Percentiles rank a stretch among this genome's conserved stretches.
These are phyloP conservation scores for Octopus bimaculoides DNA, from an alignment of 1,140 invertebrate species.

Conservation along the genomic window DNA sequence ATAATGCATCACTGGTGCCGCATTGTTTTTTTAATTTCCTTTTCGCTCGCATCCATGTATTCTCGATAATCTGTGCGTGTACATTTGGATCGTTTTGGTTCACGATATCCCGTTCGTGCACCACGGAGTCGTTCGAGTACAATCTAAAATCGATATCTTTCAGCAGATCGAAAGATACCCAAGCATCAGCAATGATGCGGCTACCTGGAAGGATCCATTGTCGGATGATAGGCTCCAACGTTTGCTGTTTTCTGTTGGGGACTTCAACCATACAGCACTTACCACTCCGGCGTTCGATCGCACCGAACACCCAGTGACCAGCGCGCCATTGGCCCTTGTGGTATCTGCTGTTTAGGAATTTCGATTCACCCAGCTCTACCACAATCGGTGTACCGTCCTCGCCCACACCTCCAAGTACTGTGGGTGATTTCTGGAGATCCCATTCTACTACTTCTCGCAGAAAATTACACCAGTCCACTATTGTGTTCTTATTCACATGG, in stretches of 20 bases:
- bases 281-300: constrained; percentile 17
- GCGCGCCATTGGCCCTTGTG: constrained; percentile 19
- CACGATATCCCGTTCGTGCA: constrained; percentile 20
- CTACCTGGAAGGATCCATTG: constrained; percentile 22
- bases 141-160: constrained; percentile 14
- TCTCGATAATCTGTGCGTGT: constrained; percentile 21
- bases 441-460: constrained; percentile 12
- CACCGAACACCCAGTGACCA: constrained; percentile 32
- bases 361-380: constrained; percentile 25
- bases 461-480: constrained; percentile 23
- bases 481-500: constrained; percentile 11
- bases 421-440: neutral
- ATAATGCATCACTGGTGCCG: constrained; percentile 16
- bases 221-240: constrained; percentile 19
- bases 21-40: constrained; percentile 18
- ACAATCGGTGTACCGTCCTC: constrained; percentile 14
- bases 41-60: constrained; percentile 22
- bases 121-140: constrained; percentile 16
- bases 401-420: constrained; percentile 16
- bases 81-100: constrained; percentile 17
- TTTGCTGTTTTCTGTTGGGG: constrained; percentile 17
- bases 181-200: constrained; percentile 24
- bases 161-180: constrained; percentile 19
- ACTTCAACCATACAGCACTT: constrained; percentile 20
- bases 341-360: constrained; percentile 29